A percentile compares a stretch with the other conserved stretches of the same genome.
Conservation (phyloP, 2,113 vertebrate genomes). For the Orientallactaga bullata region DNA sequence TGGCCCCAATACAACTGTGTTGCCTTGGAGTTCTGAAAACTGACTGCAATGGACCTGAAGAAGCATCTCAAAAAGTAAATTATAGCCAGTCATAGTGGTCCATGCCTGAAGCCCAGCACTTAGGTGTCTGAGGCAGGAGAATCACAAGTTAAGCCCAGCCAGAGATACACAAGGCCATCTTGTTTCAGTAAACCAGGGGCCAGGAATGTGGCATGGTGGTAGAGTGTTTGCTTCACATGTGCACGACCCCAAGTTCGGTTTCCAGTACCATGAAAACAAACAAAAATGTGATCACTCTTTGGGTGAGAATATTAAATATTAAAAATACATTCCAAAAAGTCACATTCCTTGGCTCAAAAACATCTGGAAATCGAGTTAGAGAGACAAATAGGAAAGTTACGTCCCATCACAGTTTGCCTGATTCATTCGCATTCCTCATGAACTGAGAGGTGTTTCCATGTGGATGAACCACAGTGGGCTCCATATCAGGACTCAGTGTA, state of each 20-base stretch:
- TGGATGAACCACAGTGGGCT: not conserved
- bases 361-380: slow-evolving; percentile 57
- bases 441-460: not conserved
- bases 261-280: not conserved
- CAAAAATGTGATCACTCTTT: slow-evolving; percentile 27
- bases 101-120: not conserved
- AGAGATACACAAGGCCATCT: not conserved
- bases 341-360: slow-evolving; percentile 41
- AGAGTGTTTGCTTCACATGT: not conserved
- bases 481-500: not conserved
- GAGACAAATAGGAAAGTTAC: not conserved
- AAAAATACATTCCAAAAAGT: slow-evolving; percentile 30
- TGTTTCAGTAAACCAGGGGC: not conserved
- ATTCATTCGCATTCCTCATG: not conserved
- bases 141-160: not conserved
- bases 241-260: not conserved
- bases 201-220: not conserved
- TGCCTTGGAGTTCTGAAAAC: slow-evolving; percentile 25
- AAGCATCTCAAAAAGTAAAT: slow-evolving; percentile 5
- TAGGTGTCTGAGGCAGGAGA: not conserved
- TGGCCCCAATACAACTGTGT: accelerated
- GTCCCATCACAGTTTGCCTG: not conserved
- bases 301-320: slow-evolving; percentile 18
- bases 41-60: not conserved
- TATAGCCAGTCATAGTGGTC: not conserved